Conservation (phyloP, 1,140 invertebrate species). For the Dermatophagoides farinae region DNA sequence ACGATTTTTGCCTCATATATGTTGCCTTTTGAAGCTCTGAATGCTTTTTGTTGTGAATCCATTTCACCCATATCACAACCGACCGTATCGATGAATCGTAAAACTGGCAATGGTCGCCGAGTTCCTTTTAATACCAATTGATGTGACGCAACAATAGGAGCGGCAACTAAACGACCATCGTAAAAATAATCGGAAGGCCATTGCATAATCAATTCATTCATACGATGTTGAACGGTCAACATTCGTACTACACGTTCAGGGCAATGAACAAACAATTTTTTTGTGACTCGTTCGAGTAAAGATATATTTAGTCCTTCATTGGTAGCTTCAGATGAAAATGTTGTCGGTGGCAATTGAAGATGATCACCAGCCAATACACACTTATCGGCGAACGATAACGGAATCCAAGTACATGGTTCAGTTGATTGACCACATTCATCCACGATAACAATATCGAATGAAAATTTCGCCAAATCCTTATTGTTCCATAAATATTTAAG, state of each 20-base stretch:
- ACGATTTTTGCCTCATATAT: constrained; percentile 36
- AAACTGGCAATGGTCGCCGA: constrained; percentile 23
- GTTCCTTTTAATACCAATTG: constrained; percentile 27
- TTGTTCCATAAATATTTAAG: constrained; percentile 26
- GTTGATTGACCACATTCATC: constrained; percentile 40
- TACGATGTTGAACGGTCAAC: constrained; percentile 37
- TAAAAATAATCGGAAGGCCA: constrained; percentile 34
- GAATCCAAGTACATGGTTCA: constrained; percentile 40
- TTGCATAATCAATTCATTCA: constrained; percentile 38
- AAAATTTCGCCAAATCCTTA: neutral
- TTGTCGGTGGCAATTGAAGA: constrained; percentile 38
- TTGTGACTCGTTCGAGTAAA: constrained; percentile 37
- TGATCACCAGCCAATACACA: constrained; percentile 39
- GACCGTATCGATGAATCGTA: constrained; percentile 34
- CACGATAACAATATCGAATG: constrained; percentile 36
- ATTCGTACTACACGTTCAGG: constrained; percentile 28
- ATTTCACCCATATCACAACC: constrained; percentile 33
- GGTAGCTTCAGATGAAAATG: constrained; percentile 29
- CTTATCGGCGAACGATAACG: constrained; percentile 29
- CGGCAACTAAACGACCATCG: constrained; percentile 27
- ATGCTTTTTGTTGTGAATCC: constrained; percentile 27
- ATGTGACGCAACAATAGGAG: constrained; percentile 30
- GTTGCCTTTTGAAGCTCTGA: constrained; percentile 34
- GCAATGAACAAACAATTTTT: constrained; percentile 22
- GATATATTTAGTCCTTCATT: constrained; percentile 31